A percentile compares a stretch with the other conserved stretches of the same genome.
These are phyloP conservation scores for Notarius lentiginosus DNA, from an alignment of 2,113 vertebrate genomes.

Conservation along the genomic window DNA sequence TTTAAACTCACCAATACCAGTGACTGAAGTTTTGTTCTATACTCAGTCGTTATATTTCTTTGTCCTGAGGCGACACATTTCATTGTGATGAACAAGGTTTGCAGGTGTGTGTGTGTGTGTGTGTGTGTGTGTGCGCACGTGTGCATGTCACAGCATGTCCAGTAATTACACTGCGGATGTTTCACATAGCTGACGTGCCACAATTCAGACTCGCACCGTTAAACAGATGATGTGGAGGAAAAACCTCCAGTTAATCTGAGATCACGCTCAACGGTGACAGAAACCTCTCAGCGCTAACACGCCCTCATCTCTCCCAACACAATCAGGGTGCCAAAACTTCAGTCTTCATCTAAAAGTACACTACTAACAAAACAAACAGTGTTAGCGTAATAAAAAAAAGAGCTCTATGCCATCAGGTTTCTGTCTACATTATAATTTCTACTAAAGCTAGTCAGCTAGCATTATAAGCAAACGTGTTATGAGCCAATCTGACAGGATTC, in stretches of 20 bases:
- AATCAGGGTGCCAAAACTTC: not conserved
- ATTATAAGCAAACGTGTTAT: not conserved
- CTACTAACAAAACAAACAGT: not conserved
- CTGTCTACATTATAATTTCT: not conserved
- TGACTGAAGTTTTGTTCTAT: not conserved
- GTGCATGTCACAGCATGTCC: not conserved
- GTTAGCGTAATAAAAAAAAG: not conserved
- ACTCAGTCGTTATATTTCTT: not conserved
- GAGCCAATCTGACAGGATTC: not conserved
- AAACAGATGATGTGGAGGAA: not conserved
- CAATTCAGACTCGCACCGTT: not conserved
- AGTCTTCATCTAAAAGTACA: not conserved
- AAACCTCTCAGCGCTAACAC: not conserved
- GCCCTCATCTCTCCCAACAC: not conserved
- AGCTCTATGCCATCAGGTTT: not conserved
- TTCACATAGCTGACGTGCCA: not conserved
- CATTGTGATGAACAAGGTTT: not conserved
- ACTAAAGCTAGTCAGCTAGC: not conserved
- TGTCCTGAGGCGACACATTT: not conserved
- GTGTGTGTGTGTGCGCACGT: not conserved
- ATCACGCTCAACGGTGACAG: not conserved
- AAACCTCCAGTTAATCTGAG: not conserved
- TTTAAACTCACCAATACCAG: not conserved
- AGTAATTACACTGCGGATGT: constrained; percentile 14
- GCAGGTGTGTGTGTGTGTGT: not conserved